Base-by-base conservation (phyloP, 2,888 invertebrate genomes). In the Leptura quadrifasciata region DNA sequence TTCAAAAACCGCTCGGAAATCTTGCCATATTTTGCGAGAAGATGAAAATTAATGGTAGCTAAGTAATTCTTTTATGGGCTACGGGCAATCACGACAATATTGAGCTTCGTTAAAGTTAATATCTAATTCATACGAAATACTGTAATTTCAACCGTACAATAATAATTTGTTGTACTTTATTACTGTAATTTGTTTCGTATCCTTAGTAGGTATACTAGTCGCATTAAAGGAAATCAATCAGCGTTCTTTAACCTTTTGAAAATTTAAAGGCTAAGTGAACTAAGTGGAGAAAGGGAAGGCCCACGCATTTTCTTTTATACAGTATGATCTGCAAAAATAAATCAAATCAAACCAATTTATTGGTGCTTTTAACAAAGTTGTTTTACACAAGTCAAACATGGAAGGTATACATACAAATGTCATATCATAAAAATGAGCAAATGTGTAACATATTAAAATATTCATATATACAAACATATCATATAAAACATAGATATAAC, bases 21-120 rank as follows among this genome's bases (percentile, higher is more conserved):
- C 84, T 83, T 83, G 83, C 81, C 78, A 80, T 84, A 84, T 84
- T 84, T 84, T 79, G 82, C 82, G 77, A 82, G 84, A 82, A 80
- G 82, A 82, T 76, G 79, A 81, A 83, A 82, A 84, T 85, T 84
- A 84, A 85, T 84, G 83, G 85, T 85, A 85, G 85, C 85, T 78
- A 82, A 84, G 82, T 82, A 80, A 83, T 84, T 84, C 84, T 84
- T 84, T 80, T 77, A 80, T 76, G 75, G 79, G 82, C 86, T 83
- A 79, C 75, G 73, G 85, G 86, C 85, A 75, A 83, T 86, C 86
- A 86, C 85, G 85, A 83, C 68, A 71, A 57, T 78, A 81, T 75
- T 80, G 79, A 76, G 77, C 82, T 84, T 84, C 85, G 84, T 84
- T 85, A 84, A 83, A 82, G 76, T 79, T 82, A 83, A 84, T 84